Percentiles rank a stretch among this genome's conserved stretches.
Conservation (phyloP, 1,140 invertebrate species). For the Cyclina sinensis region DNA sequence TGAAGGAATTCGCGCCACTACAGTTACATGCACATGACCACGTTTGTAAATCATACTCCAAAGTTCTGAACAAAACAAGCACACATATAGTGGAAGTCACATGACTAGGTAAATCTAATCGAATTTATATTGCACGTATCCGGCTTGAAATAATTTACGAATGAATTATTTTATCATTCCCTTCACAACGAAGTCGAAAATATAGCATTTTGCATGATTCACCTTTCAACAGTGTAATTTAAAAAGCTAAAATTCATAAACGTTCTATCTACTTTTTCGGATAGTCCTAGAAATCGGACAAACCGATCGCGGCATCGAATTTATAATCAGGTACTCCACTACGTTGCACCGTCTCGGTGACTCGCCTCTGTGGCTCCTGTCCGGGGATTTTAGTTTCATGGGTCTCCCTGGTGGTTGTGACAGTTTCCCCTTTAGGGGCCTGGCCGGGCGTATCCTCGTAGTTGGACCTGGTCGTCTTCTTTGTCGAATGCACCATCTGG, state of each 20-base stretch:
- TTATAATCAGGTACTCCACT: constrained; percentile 22
- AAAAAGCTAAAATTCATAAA: constrained; percentile 34
- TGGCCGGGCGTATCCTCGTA: constrained; percentile 26
- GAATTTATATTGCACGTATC: constrained; percentile 38
- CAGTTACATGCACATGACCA: background rate
- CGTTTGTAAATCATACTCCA: background rate
- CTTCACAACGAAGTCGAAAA: constrained; percentile 18
- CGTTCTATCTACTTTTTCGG: constrained; percentile 1
- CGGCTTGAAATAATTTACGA: constrained; percentile 27
- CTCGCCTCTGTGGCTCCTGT: constrained; percentile 60
- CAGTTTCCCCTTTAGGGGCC: constrained; percentile 25
- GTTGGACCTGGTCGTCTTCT: constrained; percentile 45
- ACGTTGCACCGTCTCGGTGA: constrained; percentile 46
- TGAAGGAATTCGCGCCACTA: constrained; percentile 1
- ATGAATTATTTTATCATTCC: background rate
- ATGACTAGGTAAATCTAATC: background rate
- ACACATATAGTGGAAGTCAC: background rate
- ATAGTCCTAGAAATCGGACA: constrained; percentile 65
- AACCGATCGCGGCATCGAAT: constrained; percentile 47
- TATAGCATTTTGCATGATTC: background rate
- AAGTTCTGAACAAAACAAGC: background rate
- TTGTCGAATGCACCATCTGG: constrained; percentile 57
- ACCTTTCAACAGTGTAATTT: background rate
- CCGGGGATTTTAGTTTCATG: constrained; percentile 54
- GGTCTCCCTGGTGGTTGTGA: constrained; percentile 20